Evolutionary conservation across 2,113 vertebrate species (phyloP), one percentile per base, ranked within the genome.

Genomic region (Microtus pennsylvanicus): DNA sequence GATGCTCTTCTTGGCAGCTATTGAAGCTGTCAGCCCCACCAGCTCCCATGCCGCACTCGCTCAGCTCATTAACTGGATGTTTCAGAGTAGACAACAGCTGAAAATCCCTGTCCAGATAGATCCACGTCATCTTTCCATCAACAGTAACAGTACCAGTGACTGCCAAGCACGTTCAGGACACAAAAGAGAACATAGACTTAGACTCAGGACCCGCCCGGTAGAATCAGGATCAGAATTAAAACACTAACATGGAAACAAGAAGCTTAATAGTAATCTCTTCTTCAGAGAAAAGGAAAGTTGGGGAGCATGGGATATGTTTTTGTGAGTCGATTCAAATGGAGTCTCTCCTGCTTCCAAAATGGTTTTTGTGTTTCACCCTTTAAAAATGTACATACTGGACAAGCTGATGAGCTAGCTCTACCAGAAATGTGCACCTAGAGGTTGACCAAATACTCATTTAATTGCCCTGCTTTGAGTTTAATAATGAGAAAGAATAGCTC

Each of bases 171-270:
- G 90, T 52, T 85, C 61, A 95, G 76, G 67, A 75, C 52, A 95
- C 77, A 96, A 82, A 94, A 65, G 1, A n/a, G 65, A 94, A 55
- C 33, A 87, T 1, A 92, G n/a, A 78, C 38, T 30, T 81, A 14
- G 61, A 90, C 72, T 87, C 30, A 3, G 26, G 52, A 92, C 47
- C 61, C 93, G 55, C n/a, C 87, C 22, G 6, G 35, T 72, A 2
- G 33, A 75, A 92, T 96, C 47, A 97, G n/a, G 26, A 75, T 95
- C 93, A 90, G 81, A 92, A 92, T 95, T 87, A 82, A 96, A 92
- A 85, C 30, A 45, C 55, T 61, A 93, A 81, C 6, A 65, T 4
- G 75, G 50, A 91, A 80, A 61, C 16, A 93, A 30, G 19, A 92
- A 4, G 8, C 42, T 86, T 67, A 93, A 96, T 70, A 74, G 7